These are phyloP conservation scores for Zaprionus camerounensis DNA, from an alignment of 1,140 invertebrate species.

Conservation along the genomic window DNA sequence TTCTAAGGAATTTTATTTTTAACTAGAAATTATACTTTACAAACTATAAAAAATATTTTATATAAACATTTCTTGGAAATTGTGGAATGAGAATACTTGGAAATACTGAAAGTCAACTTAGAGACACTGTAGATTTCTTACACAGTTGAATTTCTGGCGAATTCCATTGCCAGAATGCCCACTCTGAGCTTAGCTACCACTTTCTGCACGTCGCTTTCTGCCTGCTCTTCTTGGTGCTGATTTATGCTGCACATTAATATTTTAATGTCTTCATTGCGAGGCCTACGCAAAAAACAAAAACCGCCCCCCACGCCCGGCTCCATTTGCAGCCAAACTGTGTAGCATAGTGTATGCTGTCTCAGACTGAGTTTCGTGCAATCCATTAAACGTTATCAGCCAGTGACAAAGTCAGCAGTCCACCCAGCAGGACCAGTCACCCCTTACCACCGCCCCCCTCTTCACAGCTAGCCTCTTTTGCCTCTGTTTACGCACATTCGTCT, in stretches of 20 bases:
- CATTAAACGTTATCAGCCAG: constrained; percentile 79
- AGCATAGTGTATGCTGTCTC: constrained; percentile 8
- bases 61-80: not conserved
- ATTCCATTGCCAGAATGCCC: constrained; percentile 13
- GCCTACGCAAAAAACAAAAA: constrained; percentile 59
- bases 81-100: not conserved
- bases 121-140: not conserved
- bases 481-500: constrained; percentile 74
- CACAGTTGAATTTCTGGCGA: constrained; percentile 3
- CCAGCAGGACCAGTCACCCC: constrained; percentile 20
- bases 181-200: constrained; percentile 8
- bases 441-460: not conserved
- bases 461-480: not conserved
- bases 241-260: constrained; percentile 82
- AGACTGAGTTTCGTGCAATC: constrained; percentile 59
- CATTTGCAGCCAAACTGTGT: not conserved
- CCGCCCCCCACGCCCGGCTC: constrained; percentile 32
- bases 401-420: constrained; percentile 61
- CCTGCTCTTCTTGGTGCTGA: constrained; percentile 38
- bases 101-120: too few relatives aligned
- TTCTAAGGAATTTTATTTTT: not conserved
- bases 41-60: not conserved
- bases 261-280: constrained; percentile 81
- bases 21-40: not conserved
- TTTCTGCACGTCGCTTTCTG: not conserved